Conservation (phyloP, 2,113 vertebrate genomes). For the Mirounga angustirostris region DNA sequence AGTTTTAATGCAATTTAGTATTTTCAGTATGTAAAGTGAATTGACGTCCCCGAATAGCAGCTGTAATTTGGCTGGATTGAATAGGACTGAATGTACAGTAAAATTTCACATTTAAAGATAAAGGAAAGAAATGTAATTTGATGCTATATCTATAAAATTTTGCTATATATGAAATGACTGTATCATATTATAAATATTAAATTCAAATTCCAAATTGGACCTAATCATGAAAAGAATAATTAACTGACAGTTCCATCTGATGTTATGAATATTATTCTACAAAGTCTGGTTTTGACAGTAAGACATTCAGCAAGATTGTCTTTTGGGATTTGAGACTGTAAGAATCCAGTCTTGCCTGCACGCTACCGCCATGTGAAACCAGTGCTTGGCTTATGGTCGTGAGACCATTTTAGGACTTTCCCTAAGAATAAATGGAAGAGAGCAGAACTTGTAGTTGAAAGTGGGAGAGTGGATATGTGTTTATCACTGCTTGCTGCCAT, state of each 20-base stretch:
- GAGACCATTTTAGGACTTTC: not conserved
- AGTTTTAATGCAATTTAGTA: not conserved
- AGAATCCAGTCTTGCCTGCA: not conserved
- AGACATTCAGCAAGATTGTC: not conserved
- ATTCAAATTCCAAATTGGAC: not conserved
- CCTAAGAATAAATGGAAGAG: not conserved
- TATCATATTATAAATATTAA: not conserved
- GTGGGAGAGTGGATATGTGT: not conserved
- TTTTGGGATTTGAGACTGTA: not conserved
- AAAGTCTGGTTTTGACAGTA: not conserved
- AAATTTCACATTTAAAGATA: conserved; percentile 47
- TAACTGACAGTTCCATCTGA: not conserved
- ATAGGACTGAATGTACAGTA: not conserved
- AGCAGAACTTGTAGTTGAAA: not conserved
- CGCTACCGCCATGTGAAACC: fast-evolving
- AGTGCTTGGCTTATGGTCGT: not conserved
- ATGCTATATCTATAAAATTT: not conserved
- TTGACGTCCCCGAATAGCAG: not conserved
- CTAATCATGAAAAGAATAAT: not conserved
- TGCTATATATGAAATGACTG: not conserved
- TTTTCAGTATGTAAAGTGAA: conserved; percentile 11
- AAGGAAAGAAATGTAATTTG: conserved; percentile 37
- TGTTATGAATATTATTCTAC: not conserved
- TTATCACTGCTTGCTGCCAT: not conserved
- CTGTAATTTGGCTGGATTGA: not conserved